Base-by-base conservation (phyloP, 2,113 vertebrate species). In the Astatoreochromis straeleni region DNA sequence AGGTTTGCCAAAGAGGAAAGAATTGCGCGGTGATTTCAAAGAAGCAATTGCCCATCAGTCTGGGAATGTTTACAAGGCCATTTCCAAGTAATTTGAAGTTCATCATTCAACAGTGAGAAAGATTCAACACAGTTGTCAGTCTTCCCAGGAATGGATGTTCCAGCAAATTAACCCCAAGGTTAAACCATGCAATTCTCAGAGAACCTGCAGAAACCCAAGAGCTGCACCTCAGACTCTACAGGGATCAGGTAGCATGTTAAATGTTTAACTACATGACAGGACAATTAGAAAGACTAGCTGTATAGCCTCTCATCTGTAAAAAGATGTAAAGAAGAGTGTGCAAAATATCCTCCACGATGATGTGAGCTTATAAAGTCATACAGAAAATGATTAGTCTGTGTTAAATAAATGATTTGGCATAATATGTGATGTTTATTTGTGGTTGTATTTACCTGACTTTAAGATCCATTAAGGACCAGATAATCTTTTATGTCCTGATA, bases 331-430 rank as follows among this genome's bases (percentile, higher is more conserved):
- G 60, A 63, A 63, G 31, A n/a, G 60, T 65, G 53, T 24, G 17
- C 60, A 5, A 65, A 12, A 38, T 38, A n/a, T 65, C 31, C 31
- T n/a, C 6, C 17, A 35, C 6, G 0, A n/a, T 33, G 16, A 5
- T 68, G 33, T 38, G 63, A 13, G 11, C 19, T 65, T 38, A 65
- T 65, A 65, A 40, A 40, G 19, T 21, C 63, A 40, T 38, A 68
- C 33, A 8, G 19, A 40, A 68, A 38, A 68, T 21, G 3, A 13
- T 65, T 63, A 63, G 31, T 35, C 29, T n/a, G 31, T 63, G 31
- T 35, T 35, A 63, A 63, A 63, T 63, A 0, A 63, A 63, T 12
- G 17, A 68, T 40, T 8, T 68, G 19, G 4, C 1, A 21, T 38
- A n/a, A 35, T 63, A 38, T 21, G 33, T 6, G 35, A 68, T 63